phyloP scores from a whole-genome alignment of 2,113 vertebrate genomes.

The Paramisgurnus dabryanus region DNA sequence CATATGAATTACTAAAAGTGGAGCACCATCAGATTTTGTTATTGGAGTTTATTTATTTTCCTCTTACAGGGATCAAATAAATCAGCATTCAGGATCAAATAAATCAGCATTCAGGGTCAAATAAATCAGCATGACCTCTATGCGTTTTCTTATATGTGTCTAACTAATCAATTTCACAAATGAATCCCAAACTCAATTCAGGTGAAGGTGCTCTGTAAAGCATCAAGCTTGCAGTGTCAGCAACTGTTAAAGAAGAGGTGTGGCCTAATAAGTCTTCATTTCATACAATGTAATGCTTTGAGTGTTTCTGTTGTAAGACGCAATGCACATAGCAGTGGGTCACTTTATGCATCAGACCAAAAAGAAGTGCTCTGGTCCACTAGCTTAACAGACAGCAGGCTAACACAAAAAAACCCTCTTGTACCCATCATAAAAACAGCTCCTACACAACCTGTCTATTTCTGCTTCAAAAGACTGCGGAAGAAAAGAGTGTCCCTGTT shows the following conservation, averaged over 20 bases:
- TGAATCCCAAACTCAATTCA: background rate
- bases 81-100: background rate
- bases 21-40: no score
- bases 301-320: no score
- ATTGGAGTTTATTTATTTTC: no score
- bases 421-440: constrained; percentile 18
- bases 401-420: background rate
- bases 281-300: no score
- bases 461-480: background rate
- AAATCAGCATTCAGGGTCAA: background rate
- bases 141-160: background rate
- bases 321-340: no score
- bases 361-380: background rate
- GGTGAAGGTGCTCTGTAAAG: background rate
- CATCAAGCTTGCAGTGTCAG: background rate
- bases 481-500: background rate
- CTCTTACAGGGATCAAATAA: background rate
- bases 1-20: no score
- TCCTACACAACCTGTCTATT: constrained; percentile 16
- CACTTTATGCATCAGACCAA: background rate
- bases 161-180: background rate
- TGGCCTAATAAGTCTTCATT: background rate
- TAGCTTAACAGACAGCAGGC: background rate
- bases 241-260: no score
- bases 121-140: background rate